A percentile compares a stretch with the other conserved stretches of the same genome.
Evolutionary conservation across 2,888 invertebrate genomes (phyloP).

Genomic region (Aphidoletes aphidimyza): DNA sequence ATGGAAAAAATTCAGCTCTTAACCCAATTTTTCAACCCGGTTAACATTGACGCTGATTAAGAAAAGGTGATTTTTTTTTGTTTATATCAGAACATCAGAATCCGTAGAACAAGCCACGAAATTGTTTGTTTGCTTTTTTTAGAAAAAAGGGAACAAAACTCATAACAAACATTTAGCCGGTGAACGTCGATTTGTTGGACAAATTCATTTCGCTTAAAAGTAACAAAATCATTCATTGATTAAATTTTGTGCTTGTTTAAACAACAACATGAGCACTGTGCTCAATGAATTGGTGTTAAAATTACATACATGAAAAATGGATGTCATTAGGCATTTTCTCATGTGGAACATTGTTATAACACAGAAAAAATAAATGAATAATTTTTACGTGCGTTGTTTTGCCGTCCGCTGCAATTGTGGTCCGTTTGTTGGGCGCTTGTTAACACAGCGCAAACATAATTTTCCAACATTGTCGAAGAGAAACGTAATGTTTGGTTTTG

Average conservation of each 20-base stretch:
- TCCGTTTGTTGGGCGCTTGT: neutral
- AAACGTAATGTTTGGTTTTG: neutral
- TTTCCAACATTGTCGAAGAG: neutral
- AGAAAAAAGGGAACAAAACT: no score
- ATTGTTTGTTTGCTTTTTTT: no score
- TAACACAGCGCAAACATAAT: no score
- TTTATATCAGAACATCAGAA: no score
- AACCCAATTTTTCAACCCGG: no score
- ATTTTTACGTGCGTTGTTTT: no score
- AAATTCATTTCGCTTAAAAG: neutral
- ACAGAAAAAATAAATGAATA: no score
- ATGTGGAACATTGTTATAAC: conserved; percentile 42
- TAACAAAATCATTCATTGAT: conserved; percentile 40
- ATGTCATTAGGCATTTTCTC: conserved; percentile 43
- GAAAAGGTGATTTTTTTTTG: no score
- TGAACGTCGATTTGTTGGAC: neutral
- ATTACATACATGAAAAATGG: conserved; percentile 36
- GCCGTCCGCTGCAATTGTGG: neutral
- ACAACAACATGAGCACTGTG: neutral
- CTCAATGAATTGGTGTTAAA: conserved; percentile 44
- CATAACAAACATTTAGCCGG: neutral
- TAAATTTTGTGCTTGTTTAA: conserved; percentile 7
- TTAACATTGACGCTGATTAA: no score
- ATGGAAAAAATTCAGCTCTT: neutral
- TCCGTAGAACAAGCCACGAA: no score